A percentile compares a stretch with the other conserved stretches of the same genome.
Evolutionary conservation across 1,140 invertebrate species (phyloP).

Genomic region (Oscheius sp.): DNA sequence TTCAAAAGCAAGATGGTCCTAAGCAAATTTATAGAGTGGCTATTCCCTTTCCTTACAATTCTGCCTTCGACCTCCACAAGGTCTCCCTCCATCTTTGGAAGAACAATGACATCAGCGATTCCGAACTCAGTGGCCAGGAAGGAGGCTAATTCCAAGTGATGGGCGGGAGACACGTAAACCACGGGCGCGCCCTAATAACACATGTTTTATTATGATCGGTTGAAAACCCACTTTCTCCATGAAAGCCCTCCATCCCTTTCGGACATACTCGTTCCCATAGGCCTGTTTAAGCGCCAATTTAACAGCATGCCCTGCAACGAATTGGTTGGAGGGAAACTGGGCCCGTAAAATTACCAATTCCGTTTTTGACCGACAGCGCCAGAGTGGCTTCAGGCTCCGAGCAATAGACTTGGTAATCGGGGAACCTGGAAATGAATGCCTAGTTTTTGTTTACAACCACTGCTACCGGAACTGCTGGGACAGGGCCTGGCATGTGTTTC

Average conservation of each 20-base stretch:
- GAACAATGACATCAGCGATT: slow-evolving; percentile 40
- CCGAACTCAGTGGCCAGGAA: slow-evolving; percentile 42
- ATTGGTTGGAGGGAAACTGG: background rate
- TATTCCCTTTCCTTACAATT: slow-evolving; percentile 28
- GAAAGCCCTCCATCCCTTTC: slow-evolving; percentile 42
- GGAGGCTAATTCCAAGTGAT: slow-evolving; percentile 38
- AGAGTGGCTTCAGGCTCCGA: slow-evolving; percentile 32
- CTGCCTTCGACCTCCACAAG: slow-evolving; percentile 42
- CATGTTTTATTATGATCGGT: background rate
- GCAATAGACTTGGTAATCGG: slow-evolving; percentile 34
- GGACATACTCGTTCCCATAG: slow-evolving; percentile 36
- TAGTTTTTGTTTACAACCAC: background rate
- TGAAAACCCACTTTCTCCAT: slow-evolving; percentile 33
- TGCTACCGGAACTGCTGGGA: slow-evolving; percentile 29
- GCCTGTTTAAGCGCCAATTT: slow-evolving; percentile 33
- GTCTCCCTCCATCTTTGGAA: slow-evolving; percentile 36
- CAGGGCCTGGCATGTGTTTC: slow-evolving; percentile 36
- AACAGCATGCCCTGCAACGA: slow-evolving; percentile 36
- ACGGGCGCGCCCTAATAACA: slow-evolving; percentile 40
- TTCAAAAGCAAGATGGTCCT: slow-evolving; percentile 41
- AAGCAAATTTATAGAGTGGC: background rate
- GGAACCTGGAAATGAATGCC: slow-evolving; percentile 14
- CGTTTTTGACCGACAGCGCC: slow-evolving; percentile 32
- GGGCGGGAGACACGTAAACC: slow-evolving; percentile 40
- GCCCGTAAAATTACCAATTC: slow-evolving; percentile 35